A percentile compares a stretch with the other conserved stretches of the same genome.
Evolutionary conservation across 2,113 vertebrate genomes (phyloP).

Genomic region (Hippocampus comes): DNA sequence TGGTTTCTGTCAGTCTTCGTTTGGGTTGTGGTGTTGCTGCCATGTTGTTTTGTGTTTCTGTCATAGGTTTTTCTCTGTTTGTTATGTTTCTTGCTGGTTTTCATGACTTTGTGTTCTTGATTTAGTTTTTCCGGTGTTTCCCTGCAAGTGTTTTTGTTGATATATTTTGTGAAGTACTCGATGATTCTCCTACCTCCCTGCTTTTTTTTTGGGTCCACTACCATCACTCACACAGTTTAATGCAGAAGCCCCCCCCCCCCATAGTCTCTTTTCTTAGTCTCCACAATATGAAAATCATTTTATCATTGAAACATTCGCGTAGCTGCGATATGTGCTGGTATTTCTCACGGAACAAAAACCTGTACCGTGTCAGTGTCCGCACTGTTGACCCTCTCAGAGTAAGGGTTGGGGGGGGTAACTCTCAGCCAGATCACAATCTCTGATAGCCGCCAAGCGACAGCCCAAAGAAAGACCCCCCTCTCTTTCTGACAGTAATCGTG

Average conservation of each 20-base stretch:
- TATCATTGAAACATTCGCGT: slow-evolving; percentile 23
- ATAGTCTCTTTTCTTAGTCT: background rate
- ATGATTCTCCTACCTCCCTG: too few species aligned
- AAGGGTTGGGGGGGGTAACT: slow-evolving; percentile 15
- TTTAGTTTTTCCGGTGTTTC: too few species aligned
- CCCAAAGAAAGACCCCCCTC: slow-evolving; percentile 44
- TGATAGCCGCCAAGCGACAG: slow-evolving; percentile 47
- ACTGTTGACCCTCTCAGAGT: slow-evolving; percentile 49
- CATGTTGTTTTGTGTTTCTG: too few species aligned
- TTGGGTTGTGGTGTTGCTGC: too few species aligned
- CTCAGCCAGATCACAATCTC: slow-evolving; percentile 43
- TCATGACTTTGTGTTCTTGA: too few species aligned
- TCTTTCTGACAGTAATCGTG: slow-evolving; percentile 44
- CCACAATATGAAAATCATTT: slow-evolving; percentile 13
- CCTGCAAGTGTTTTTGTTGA: too few species aligned
- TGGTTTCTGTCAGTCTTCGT: too few species aligned
- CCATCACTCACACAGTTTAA: background rate
- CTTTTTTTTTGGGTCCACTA: too few species aligned
- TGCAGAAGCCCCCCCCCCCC: background rate
- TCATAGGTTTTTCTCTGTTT: too few species aligned
- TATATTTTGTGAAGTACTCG: too few species aligned
- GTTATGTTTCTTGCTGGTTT: too few species aligned
- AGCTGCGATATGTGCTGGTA: slow-evolving; percentile 17
- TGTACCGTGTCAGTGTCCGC: slow-evolving; percentile 35
- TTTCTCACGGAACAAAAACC: slow-evolving; percentile 49